Conservation (phyloP, 2,113 vertebrate genomes). For the Tiliqua scincoides region DNA sequence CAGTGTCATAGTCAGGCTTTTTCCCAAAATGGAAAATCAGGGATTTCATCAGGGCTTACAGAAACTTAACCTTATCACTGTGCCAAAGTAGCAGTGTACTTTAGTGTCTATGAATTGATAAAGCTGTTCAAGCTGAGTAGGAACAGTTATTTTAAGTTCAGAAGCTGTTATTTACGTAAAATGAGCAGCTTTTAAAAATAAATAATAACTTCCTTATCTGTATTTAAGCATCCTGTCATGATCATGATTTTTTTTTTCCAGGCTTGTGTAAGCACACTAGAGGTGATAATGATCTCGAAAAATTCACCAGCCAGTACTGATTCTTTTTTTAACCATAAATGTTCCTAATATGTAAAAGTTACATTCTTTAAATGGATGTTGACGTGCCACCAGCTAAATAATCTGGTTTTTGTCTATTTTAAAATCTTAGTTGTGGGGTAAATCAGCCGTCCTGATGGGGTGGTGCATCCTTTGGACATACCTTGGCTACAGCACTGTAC, state of each 20-base stretch:
- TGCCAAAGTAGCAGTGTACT: not conserved
- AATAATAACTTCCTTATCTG: not conserved
- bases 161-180: not conserved
- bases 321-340: not conserved
- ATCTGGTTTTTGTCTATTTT: not conserved
- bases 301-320: not conserved
- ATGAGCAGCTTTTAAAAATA: not conserved
- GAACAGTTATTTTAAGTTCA: not conserved
- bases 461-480: too few relatives aligned
- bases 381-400: not conserved
- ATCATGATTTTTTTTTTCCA: not conserved
- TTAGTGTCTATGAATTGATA: not conserved
- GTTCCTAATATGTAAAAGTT: not conserved
- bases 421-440: not conserved
- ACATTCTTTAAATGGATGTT: not conserved
- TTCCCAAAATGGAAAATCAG: not conserved
- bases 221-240: not conserved
- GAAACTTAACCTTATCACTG: not conserved
- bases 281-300: not conserved
- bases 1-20: not conserved
- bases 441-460: not conserved
- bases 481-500: too few relatives aligned
- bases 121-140: not conserved
- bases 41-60: not conserved
- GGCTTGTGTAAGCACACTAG: not conserved